Percentiles rank a stretch among this genome's conserved stretches.
phyloP scores from a whole-genome alignment of 2,797 vertebrate species.

The Heliangelus exortis region DNA sequence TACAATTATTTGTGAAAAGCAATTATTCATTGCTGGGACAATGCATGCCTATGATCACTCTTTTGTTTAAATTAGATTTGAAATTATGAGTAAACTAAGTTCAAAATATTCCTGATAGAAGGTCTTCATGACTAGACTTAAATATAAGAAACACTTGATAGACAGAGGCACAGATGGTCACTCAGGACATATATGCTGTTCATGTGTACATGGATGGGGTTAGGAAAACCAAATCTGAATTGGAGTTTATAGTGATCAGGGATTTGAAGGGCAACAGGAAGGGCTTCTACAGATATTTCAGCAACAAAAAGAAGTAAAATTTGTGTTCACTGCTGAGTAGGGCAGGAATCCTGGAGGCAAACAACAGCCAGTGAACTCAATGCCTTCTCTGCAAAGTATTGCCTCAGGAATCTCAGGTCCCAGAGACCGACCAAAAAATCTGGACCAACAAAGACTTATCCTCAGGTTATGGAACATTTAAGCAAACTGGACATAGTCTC shows the following conservation, averaged over 20 bases:
- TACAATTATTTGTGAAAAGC: not conserved
- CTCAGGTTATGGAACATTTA: not conserved
- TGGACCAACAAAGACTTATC: not conserved
- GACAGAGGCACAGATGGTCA: not conserved
- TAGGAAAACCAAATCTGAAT: not conserved
- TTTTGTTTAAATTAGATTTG: not conserved
- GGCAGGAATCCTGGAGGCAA: accelerated
- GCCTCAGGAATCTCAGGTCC: not conserved
- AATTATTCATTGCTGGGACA: not conserved
- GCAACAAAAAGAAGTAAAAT: not conserved
- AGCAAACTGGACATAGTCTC: not conserved
- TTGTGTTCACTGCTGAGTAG: accelerated
- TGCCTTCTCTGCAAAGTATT: not conserved
- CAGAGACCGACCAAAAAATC: not conserved
- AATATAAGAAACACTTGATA: not conserved
- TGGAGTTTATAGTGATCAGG: not conserved
- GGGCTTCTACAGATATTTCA: not conserved
- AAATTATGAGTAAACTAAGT: not conserved
- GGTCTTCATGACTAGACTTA: not conserved
- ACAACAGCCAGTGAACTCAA: not conserved
- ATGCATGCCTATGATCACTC: not conserved
- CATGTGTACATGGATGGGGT: too few species aligned
- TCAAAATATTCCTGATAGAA: not conserved
- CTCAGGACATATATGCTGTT: not conserved
- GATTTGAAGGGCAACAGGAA: not conserved